These are phyloP conservation scores for Rhagophthalmus giganteus DNA, from an alignment of 2,888 invertebrate genomes.

Conservation along the genomic window DNA sequence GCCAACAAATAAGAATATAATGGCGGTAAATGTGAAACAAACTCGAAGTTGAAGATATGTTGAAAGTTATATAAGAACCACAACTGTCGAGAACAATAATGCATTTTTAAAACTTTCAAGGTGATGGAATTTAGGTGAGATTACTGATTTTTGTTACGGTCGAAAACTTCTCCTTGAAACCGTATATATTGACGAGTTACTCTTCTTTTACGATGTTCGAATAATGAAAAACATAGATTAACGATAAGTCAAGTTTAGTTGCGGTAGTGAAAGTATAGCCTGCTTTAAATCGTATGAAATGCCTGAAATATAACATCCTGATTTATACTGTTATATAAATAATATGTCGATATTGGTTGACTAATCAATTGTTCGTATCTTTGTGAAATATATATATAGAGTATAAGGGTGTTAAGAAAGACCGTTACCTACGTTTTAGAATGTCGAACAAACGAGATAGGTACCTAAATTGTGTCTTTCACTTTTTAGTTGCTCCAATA, in stretches of 20 bases:
- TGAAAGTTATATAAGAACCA: conserved; percentile 13
- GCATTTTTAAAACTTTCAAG: conserved; percentile 19
- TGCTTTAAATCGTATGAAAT: conserved; percentile 6
- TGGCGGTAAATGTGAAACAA: too few species aligned
- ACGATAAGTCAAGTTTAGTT: neutral
- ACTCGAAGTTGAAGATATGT: neutral
- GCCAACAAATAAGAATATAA: too few species aligned
- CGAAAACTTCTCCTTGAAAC: conserved; percentile 12
- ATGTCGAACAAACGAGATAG: too few species aligned
- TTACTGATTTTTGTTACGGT: conserved; percentile 19
- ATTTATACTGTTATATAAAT: conserved; percentile 14
- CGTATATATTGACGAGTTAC: conserved; percentile 2
- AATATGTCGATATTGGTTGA: conserved; percentile 4
- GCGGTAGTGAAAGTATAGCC: conserved; percentile 1
- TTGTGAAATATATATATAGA: neutral
- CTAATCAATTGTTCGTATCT: conserved; percentile 15
- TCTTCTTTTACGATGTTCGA: conserved; percentile 6
- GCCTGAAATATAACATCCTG: conserved; percentile 17
- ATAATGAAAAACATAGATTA: conserved; percentile 3
- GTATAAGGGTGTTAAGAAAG: too few species aligned
- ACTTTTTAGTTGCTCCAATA: conserved; percentile 5
- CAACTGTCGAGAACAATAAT: conserved; percentile 12
- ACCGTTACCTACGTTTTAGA: too few species aligned
- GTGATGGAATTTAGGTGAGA: conserved; percentile 18
- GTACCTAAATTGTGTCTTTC: too few species aligned